Evolutionary conservation across 2,113 vertebrate species (phyloP).

Genomic region (Neoarius graeffei): DNA sequence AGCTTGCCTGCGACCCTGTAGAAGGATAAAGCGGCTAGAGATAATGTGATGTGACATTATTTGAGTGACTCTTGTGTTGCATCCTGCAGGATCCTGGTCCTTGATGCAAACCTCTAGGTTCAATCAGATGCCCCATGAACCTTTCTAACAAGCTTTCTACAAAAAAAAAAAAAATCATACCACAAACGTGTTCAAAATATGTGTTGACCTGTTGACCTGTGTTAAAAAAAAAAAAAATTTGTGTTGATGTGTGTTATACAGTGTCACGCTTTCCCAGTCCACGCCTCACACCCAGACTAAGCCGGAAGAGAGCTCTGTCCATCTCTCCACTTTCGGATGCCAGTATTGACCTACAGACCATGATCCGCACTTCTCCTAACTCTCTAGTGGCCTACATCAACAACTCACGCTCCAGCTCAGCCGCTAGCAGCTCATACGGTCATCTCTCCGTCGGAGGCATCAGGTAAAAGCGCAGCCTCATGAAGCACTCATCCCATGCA

Average conservation of each 20-base stretch:
- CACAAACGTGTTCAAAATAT: background rate
- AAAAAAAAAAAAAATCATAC: background rate
- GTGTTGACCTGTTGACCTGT: too few species aligned
- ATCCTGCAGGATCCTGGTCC: background rate
- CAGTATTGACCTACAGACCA: constrained; percentile 91
- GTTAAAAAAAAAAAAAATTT: background rate
- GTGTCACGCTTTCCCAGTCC: constrained; percentile 88
- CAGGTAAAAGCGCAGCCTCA: constrained; percentile 73
- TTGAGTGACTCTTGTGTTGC: background rate
- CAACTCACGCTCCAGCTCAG: constrained; percentile 89
- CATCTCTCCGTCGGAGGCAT: constrained; percentile 88
- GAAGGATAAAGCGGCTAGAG: too few species aligned
- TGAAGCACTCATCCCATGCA: background rate
- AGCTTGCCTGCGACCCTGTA: too few species aligned
- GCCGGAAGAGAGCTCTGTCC: constrained; percentile 86
- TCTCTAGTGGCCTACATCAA: constrained; percentile 93
- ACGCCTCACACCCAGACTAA: constrained; percentile 80
- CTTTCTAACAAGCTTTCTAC: background rate
- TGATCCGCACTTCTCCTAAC: constrained; percentile 92
- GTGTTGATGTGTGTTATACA: constrained; percentile 57
- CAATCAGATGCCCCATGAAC: background rate
- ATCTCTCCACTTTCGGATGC: constrained; percentile 89
- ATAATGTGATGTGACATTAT: too few species aligned
- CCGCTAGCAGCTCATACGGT: constrained; percentile 86
- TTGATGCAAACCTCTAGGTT: background rate